Base-by-base conservation (phyloP, 2,888 invertebrate species). In the Hipparchia semele region DNA sequence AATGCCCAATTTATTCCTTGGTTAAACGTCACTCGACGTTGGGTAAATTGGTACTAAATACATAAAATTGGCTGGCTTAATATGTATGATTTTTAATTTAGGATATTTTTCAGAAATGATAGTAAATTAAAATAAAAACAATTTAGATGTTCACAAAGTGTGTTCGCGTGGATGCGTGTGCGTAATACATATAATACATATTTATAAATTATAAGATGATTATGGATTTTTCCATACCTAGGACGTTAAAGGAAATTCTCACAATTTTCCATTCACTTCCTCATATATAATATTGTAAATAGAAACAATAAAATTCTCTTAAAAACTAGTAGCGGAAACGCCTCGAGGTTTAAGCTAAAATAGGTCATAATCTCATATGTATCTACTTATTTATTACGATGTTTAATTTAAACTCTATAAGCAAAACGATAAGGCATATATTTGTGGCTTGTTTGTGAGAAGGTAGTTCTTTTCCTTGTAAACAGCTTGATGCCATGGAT, bases 381-480 rank as follows among this genome's bases (percentile, higher is more conserved):
- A 54, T 53, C 61, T 66, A 54, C 2, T 53, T 58, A 64, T 5
- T 7, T 46, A 51, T 54, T 39, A 54, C 45, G 10, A 7, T 51
- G 46, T 56, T 9, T 46, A 70, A 59, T 65, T 39, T 72, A 1
- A 70, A 75, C 73, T 67, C 53, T 70, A 54, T 49, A 6, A 2
- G 0, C 23, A 13, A 13, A 2, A 12, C 1, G 4, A 54, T 72
- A 74, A 62, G 70, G 70, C 10, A 59, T 70, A 53, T 23, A 49
- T 65, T 13, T 45, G 3, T 51, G 58, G n/a, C 9, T 62, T 59
- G 7, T 49, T 58, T 46, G 13, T 64, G 58, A 51, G 45, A 68
- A 68, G 59, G 59, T 68, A 68, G 75, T 74, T 74, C 74, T 76
- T 74, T 74, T 72, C 72, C 70, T 75, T 72, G 70, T 75, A 70